phyloP scores from a whole-genome alignment of 2,113 vertebrate species.

The Thomomys bottae region DNA sequence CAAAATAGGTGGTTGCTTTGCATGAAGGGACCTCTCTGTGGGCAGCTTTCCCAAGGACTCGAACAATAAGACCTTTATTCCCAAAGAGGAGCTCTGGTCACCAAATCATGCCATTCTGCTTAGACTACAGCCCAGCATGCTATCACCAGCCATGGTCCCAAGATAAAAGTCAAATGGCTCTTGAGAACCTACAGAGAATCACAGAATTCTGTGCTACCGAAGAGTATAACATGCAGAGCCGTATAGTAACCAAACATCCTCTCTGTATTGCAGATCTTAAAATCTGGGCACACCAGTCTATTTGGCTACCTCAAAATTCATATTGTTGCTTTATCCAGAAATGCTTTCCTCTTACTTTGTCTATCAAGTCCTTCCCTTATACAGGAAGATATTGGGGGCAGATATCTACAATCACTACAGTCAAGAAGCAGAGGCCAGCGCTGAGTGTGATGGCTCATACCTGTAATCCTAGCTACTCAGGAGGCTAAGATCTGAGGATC shows the following conservation, averaged over 20 bases:
- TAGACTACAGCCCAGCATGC: not conserved
- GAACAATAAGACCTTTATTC: slow-evolving; percentile 26
- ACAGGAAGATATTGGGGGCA: too few relatives aligned
- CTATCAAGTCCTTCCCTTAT: not conserved
- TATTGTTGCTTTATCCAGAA: not conserved
- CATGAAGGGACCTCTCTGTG: not conserved
- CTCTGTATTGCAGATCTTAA: not conserved
- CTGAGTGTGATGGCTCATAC: too few relatives aligned
- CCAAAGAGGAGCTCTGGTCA: not conserved
- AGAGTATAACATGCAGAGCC: not conserved
- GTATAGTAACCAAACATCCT: not conserved
- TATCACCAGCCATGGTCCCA: not conserved
- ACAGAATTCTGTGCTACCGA: not conserved
- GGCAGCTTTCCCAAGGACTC: not conserved
- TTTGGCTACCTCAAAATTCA: not conserved
- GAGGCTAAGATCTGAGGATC: too few relatives aligned
- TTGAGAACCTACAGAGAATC: not conserved
- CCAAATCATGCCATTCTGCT: not conserved
- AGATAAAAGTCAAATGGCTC: not conserved
- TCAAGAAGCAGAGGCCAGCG: too few relatives aligned
- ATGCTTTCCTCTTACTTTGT: not conserved
- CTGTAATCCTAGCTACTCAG: too few relatives aligned
- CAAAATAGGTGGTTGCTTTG: not conserved
- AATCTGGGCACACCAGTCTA: not conserved
- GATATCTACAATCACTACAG: too few relatives aligned